These are phyloP conservation scores for Ashinkailepas kermadecensis DNA, from an alignment of 2,888 invertebrate genomes.

Conservation along the genomic window DNA sequence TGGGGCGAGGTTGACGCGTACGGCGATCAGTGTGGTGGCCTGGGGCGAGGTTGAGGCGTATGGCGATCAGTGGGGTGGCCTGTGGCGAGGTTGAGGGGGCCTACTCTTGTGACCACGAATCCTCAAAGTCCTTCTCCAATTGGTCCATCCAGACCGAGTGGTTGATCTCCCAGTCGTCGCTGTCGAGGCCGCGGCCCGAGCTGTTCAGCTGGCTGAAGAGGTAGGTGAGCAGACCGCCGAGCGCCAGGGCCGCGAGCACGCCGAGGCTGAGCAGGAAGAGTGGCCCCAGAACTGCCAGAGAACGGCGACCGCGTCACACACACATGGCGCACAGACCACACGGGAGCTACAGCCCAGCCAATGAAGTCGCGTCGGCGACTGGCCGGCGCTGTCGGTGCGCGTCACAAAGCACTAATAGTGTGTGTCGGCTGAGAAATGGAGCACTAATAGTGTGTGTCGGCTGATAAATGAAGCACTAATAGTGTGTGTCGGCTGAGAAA, in stretches of 20 bases:
- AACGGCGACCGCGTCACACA: not conserved
- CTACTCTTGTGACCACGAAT: not conserved
- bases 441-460: too few species aligned
- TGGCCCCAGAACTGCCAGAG: not conserved
- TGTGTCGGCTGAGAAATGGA: too few species aligned
- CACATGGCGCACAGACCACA: not conserved
- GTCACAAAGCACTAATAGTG: too few species aligned
- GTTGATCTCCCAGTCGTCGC: conserved; percentile 10
- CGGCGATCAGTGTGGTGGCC: too few species aligned
- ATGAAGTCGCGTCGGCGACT: not conserved
- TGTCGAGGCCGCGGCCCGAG: conserved; percentile 13
- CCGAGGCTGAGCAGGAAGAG: not conserved
- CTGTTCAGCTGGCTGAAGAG: conserved; percentile 15
- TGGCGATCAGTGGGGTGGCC: too few species aligned
- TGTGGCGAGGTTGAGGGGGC: too few species aligned
- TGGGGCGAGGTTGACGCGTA: too few species aligned
- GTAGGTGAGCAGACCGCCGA: not conserved
- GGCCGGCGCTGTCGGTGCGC: too few species aligned
- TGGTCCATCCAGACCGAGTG: conserved; percentile 22
- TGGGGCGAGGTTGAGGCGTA: too few species aligned
- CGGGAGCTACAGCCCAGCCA: not conserved
- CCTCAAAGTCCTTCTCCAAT: conserved; percentile 19
- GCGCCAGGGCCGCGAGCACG: not conserved
- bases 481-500: too few species aligned
- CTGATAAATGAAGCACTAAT: too few species aligned